These are phyloP conservation scores for Cyaniris semiargus DNA, from an alignment of 2,888 invertebrate genomes.

Conservation along the genomic window DNA sequence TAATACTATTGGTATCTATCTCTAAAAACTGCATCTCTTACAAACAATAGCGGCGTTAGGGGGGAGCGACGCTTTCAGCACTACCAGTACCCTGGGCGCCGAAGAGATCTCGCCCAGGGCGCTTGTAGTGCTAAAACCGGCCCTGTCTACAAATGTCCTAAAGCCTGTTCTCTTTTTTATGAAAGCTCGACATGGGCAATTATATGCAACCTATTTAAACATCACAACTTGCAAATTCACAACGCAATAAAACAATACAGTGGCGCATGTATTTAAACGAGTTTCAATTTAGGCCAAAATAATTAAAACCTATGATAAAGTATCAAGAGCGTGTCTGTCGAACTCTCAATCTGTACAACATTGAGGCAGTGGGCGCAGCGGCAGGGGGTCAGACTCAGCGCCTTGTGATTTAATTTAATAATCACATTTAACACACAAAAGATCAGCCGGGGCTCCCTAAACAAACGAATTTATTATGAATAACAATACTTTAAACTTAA, in stretches of 20 bases:
- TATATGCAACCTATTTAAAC: too few species aligned
- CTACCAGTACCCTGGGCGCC: too few species aligned
- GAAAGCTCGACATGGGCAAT: too few species aligned
- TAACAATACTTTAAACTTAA: constrained; percentile 27
- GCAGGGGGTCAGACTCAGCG: constrained; percentile 58
- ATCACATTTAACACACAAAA: constrained; percentile 55
- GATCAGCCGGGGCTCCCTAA: constrained; percentile 28
- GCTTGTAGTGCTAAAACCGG: too few species aligned
- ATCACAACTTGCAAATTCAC: too few species aligned
- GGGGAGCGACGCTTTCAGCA: too few species aligned
- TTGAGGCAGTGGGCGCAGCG: constrained; percentile 55
- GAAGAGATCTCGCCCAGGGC: too few species aligned
- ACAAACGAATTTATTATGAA: constrained; percentile 23
- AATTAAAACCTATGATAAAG: constrained; percentile 9
- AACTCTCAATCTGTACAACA: constrained; percentile 37
- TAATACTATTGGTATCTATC: neutral
- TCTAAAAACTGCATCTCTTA: neutral
- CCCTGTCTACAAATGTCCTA: too few species aligned
- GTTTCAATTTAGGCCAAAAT: neutral
- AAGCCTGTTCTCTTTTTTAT: too few species aligned
- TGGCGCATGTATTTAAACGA: neutral
- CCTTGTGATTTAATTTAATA: constrained; percentile 65
- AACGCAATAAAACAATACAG: too few species aligned
- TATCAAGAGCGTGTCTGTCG: constrained; percentile 35
- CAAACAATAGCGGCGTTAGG: too few species aligned